A percentile compares a stretch with the other conserved stretches of the same genome.
phyloP scores from a whole-genome alignment of 2,797 vertebrate genomes.

The Pseudochromis fuscus region DNA sequence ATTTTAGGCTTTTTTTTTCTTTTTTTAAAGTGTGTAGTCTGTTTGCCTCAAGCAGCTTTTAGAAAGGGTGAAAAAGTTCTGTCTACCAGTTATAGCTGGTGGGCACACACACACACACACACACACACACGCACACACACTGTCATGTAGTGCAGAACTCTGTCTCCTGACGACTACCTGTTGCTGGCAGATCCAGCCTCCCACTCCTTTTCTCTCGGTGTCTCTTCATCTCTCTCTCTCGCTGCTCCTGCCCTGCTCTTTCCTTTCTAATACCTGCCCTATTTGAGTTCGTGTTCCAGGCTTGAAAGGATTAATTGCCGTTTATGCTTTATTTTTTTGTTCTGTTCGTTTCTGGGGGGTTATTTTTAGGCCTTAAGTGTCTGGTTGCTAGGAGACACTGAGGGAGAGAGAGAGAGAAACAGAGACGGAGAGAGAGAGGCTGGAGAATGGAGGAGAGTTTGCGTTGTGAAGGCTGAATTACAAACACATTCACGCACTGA shows the following conservation, averaged over 20 bases:
- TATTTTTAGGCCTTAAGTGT: slow-evolving; percentile 90
- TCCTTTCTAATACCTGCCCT: slow-evolving; percentile 77
- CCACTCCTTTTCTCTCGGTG: slow-evolving; percentile 46
- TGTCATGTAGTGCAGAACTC: slow-evolving; percentile 64
- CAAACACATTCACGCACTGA: slow-evolving; percentile 86
- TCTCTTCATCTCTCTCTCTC: slow-evolving; percentile 35
- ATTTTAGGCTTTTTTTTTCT: too few species aligned
- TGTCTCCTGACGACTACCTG: slow-evolving; percentile 84
- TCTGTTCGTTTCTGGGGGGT: slow-evolving; percentile 85
- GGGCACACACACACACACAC: slow-evolving; percentile 42
- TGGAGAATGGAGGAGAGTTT: slow-evolving; percentile 80
- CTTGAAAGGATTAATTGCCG: slow-evolving; percentile 86
- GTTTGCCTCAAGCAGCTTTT: slow-evolving; percentile 60
- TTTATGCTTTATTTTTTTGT: slow-evolving; percentile 88
- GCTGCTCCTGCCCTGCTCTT: slow-evolving; percentile 50
- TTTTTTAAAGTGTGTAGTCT: too few species aligned
- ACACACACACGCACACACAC: slow-evolving; percentile 8
- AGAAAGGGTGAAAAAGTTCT: slow-evolving; percentile 64
- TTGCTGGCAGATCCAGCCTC: slow-evolving; percentile 80
- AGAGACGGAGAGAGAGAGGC: slow-evolving; percentile 66
- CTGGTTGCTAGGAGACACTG: slow-evolving; percentile 89
- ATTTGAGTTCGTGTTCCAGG: slow-evolving; percentile 80
- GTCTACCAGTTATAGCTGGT: slow-evolving; percentile 54
- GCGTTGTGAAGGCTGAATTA: slow-evolving; percentile 87
- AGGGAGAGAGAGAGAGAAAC: slow-evolving; percentile 69